phyloP scores from a whole-genome alignment of 2,888 invertebrate species.

The Antitype chi region DNA sequence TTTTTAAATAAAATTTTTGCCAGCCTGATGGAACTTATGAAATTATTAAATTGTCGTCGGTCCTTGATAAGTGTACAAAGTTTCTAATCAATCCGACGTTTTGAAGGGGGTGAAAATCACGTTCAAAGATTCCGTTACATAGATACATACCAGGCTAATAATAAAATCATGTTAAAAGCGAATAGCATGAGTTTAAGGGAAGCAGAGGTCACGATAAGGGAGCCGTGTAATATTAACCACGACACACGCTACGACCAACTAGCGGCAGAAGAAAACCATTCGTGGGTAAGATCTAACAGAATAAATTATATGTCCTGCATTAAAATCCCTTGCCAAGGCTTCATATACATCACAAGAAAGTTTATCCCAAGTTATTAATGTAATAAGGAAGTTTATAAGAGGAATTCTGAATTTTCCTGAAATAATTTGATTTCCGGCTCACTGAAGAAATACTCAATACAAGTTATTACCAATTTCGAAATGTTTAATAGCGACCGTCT shows the following conservation, averaged over 20 bases:
- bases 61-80: no score
- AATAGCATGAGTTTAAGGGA: constrained; percentile 18
- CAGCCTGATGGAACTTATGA: no score
- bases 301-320: constrained; percentile 46
- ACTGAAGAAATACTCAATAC: constrained; percentile 45
- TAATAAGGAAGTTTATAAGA: constrained; percentile 39
- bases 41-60: no score
- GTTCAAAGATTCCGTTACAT: no score
- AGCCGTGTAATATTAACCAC: constrained; percentile 42
- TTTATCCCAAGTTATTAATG: constrained; percentile 31
- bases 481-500: constrained; percentile 6
- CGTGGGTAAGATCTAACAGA: constrained; percentile 23
- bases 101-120: no score
- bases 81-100: no score
- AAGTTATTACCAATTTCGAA: constrained; percentile 36
- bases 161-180: no score
- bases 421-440: constrained; percentile 48
- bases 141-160: no score
- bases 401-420: constrained; percentile 31
- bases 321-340: constrained; percentile 24
- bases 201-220: constrained; percentile 13
- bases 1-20: no score
- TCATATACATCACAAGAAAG: constrained; percentile 26
- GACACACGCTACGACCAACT: constrained; percentile 9
- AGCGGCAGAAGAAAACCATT: constrained; percentile 24